Percentiles rank a stretch among this genome's conserved stretches.
phyloP scores from a whole-genome alignment of 2,888 invertebrate genomes.

The Phengaris alcon region DNA sequence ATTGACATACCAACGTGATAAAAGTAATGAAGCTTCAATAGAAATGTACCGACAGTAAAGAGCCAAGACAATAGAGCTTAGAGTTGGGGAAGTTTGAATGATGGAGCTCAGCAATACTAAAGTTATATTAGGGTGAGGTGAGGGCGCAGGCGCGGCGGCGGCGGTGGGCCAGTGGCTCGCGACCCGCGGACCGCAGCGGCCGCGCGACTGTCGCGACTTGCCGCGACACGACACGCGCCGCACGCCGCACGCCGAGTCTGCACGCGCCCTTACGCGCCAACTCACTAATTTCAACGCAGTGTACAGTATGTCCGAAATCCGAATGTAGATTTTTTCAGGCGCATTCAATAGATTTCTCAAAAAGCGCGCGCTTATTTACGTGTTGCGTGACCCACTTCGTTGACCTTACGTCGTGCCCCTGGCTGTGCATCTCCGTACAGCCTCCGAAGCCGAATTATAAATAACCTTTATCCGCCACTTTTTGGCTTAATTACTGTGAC shows the following conservation, averaged over 20 bases:
- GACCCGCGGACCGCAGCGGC: conserved; percentile 34
- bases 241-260: not conserved
- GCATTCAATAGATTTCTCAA: not conserved
- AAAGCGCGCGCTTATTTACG: conserved; percentile 36
- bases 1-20: not conserved
- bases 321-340: not conserved
- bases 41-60: not conserved
- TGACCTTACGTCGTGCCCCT: conserved; percentile 32
- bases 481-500: not conserved
- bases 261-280: not conserved
- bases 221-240: not conserved
- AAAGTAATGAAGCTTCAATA: not conserved
- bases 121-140: not conserved
- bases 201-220: conserved; percentile 24
- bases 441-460: conserved; percentile 31
- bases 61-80: not conserved
- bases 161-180: conserved; percentile 31
- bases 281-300: not conserved
- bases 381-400: conserved; percentile 37
- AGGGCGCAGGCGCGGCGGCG: conserved; percentile 32
- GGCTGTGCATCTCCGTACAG: conserved; percentile 31
- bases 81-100: not conserved
- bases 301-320: not conserved
- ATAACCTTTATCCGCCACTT: conserved; percentile 16
- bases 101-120: not conserved